Conservation (phyloP, 1,140 invertebrate genomes). For the Meloidogyne hapla region DNA sequence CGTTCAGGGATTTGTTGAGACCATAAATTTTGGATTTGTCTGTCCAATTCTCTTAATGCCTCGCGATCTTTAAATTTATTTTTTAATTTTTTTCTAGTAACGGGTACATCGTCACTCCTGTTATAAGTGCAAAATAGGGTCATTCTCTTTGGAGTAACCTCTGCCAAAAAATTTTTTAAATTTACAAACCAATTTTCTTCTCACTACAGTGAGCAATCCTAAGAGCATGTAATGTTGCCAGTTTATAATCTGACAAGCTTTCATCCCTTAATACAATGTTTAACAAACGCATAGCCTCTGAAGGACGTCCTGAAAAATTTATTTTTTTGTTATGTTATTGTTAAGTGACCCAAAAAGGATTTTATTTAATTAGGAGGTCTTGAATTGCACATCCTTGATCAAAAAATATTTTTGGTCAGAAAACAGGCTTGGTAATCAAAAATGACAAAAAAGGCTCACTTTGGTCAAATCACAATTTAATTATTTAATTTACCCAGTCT, state of each 20-base stretch:
- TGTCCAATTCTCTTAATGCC: constrained; percentile 35
- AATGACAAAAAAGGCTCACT: too few relatives aligned
- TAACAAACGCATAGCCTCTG: constrained; percentile 45
- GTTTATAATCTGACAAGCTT: constrained; percentile 35
- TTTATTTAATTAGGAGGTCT: too few relatives aligned
- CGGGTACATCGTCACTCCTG: too few relatives aligned
- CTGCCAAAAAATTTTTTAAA: not conserved
- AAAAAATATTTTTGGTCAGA: too few relatives aligned
- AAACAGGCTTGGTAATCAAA: too few relatives aligned
- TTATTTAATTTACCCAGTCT: constrained; percentile 29
- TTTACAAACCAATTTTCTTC: constrained; percentile 37
- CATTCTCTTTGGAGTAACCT: too few relatives aligned
- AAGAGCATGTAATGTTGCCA: constrained; percentile 40
- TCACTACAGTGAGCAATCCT: constrained; percentile 49
- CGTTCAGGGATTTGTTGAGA: constrained; percentile 21
- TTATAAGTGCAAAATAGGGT: too few relatives aligned
- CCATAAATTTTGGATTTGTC: constrained; percentile 43
- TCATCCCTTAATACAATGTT: constrained; percentile 26
- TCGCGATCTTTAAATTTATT: constrained; percentile 40
- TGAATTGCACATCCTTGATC: too few relatives aligned
- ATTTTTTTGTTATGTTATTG: not conserved
- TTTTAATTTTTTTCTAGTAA: not conserved
- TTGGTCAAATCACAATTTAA: not conserved
- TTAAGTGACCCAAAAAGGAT: too few relatives aligned
- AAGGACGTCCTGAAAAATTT: constrained; percentile 37